These are phyloP conservation scores for Odocoileus hemionus DNA, from an alignment of 2,113 vertebrate species.

Conservation along the genomic window DNA sequence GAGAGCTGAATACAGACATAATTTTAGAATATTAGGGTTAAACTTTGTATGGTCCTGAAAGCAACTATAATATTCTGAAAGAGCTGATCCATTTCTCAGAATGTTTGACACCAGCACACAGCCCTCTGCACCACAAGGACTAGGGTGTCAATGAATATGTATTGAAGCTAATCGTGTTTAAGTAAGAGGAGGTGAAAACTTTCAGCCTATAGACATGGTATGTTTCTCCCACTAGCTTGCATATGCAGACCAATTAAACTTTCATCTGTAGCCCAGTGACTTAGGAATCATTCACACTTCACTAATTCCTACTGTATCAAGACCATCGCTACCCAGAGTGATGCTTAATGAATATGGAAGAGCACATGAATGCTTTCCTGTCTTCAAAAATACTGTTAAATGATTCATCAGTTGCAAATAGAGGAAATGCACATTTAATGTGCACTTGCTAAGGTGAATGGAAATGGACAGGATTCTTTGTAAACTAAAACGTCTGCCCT, in stretches of 20 bases:
- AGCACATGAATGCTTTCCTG: neutral
- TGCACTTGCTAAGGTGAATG: neutral
- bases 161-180: neutral
- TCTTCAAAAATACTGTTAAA: slow-evolving; percentile 35
- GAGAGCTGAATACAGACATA: neutral
- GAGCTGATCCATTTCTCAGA: neutral
- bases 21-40: neutral
- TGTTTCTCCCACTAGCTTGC: neutral
- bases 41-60: neutral
- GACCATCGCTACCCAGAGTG: neutral
- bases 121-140: neutral
- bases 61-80: neutral
- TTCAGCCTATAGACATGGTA: neutral
- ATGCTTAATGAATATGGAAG: slow-evolving; percentile 45
- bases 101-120: neutral
- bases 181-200: neutral
- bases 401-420: slow-evolving; percentile 20
- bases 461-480: neutral
- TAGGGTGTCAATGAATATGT: neutral
- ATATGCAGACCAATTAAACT: neutral
- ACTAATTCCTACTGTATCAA: slow-evolving; percentile 8
- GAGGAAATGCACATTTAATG: fast-evolving
- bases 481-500: neutral
- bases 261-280: neutral
- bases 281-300: slow-evolving; percentile 21